Percentiles rank a stretch among this genome's conserved stretches.
phyloP scores from a whole-genome alignment of 2,113 vertebrate genomes.

The Oryzias javanicus region DNA sequence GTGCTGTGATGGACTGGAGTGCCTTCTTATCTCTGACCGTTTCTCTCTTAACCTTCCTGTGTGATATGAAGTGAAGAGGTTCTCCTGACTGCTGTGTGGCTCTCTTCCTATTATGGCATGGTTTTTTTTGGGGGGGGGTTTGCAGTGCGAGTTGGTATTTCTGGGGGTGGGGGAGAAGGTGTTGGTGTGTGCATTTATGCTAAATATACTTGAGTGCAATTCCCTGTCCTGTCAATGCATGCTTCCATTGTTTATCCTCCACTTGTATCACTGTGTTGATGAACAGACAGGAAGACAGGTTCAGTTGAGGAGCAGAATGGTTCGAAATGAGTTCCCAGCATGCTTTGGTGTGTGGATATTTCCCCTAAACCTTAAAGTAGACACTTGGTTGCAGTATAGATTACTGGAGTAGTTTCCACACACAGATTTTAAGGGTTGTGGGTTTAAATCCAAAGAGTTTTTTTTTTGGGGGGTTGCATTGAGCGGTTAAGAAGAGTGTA shows the following conservation, averaged over 20 bases:
- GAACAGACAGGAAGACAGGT: background rate
- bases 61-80: constrained; percentile 70
- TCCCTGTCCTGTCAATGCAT: constrained; percentile 58
- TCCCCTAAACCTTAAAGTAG: too few species aligned
- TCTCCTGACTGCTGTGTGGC: constrained; percentile 63
- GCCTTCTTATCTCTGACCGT: constrained; percentile 54
- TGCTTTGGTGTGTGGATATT: too few species aligned
- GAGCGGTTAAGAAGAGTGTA: too few species aligned
- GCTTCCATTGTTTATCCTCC: constrained; percentile 49
- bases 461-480: too few species aligned
- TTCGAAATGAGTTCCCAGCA: too few species aligned
- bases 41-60: constrained; percentile 31
- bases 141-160: constrained; percentile 70
- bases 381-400: too few species aligned
- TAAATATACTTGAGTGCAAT: constrained; percentile 6
- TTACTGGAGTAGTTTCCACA: too few species aligned
- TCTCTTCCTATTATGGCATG: constrained; percentile 76
- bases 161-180: background rate
- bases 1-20: constrained; percentile 76
- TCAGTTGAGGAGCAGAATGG: background rate
- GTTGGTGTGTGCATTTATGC: constrained; percentile 10
- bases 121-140: constrained; percentile 65
- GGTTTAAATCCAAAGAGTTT: too few species aligned
- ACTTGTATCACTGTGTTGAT: constrained; percentile 3
- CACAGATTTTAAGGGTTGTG: too few species aligned